phyloP scores from a whole-genome alignment of 2,888 invertebrate genomes.

The Eubasilissa splendida region DNA sequence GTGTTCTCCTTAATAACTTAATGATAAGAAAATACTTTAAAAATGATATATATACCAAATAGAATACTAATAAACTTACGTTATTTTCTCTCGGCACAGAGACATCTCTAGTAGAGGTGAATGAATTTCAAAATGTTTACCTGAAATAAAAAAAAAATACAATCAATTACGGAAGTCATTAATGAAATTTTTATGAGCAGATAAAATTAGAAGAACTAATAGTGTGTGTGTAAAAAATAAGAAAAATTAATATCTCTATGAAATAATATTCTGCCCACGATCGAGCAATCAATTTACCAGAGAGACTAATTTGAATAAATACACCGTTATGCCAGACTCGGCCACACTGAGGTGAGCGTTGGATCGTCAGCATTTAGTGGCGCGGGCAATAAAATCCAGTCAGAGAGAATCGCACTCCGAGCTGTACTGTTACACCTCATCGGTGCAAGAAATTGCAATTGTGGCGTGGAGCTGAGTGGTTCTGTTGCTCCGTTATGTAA shows the following conservation, averaged over 20 bases:
- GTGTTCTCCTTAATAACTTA: too few species aligned
- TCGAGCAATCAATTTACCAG: constrained; percentile 11
- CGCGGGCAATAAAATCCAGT: not conserved
- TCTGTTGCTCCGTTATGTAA: constrained; percentile 11
- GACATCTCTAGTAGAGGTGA: too few species aligned
- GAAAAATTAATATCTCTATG: constrained; percentile 5
- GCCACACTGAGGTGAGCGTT: not conserved
- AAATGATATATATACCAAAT: too few species aligned
- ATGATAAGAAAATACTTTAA: too few species aligned
- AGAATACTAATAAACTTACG: too few species aligned
- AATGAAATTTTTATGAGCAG: too few species aligned
- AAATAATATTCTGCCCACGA: constrained; percentile 11
- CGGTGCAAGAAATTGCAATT: constrained; percentile 8
- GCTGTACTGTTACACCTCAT: not conserved
- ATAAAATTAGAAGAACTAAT: too few species aligned
- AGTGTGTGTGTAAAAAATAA: not conserved
- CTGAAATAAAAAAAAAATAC: constrained; percentile 15
- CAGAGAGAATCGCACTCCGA: constrained; percentile 12
- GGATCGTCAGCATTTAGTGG: not conserved
- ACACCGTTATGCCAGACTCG: constrained; percentile 8
- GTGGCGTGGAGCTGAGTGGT: not conserved
- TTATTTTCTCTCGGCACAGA: too few species aligned
- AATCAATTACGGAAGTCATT: not conserved
- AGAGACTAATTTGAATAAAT: constrained; percentile 7
- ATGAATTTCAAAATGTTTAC: constrained; percentile 8